A percentile compares a stretch with the other conserved stretches of the same genome.
phyloP scores from a whole-genome alignment of 2,888 invertebrate genomes.

The Noctua fimbriata region DNA sequence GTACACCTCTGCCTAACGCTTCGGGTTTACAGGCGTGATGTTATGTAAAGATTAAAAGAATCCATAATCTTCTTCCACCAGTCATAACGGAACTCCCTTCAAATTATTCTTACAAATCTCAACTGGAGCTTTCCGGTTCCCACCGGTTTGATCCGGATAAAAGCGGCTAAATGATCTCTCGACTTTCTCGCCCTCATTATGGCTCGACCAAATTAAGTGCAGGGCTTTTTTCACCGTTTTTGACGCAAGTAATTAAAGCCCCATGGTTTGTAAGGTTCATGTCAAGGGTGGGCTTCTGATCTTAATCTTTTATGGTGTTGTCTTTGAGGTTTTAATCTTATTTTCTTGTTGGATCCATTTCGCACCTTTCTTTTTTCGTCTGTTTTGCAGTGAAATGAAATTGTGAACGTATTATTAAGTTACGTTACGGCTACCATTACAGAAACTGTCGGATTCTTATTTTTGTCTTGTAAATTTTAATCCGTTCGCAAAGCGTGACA shows the following conservation, averaged over 20 bases:
- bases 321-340: slow-evolving; percentile 2
- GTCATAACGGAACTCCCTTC: slow-evolving; percentile 3
- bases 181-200: slow-evolving; percentile 62
- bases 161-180: slow-evolving; percentile 66
- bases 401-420: not conserved
- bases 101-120: slow-evolving; percentile 39
- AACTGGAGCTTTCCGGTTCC: slow-evolving; percentile 17
- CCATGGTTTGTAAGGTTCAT: slow-evolving; percentile 26
- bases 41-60: not conserved
- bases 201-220: slow-evolving; percentile 53
- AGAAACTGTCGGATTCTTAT: not conserved
- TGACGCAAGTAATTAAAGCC: slow-evolving; percentile 14
- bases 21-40: too few relatives aligned
- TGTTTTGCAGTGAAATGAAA: not conserved
- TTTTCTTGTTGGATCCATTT: not conserved
- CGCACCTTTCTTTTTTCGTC: not conserved
- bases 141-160: slow-evolving; percentile 51
- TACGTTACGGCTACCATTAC: not conserved
- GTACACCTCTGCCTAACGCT: too few relatives aligned
- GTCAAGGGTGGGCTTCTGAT: slow-evolving; percentile 17
- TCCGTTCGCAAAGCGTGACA: not conserved
- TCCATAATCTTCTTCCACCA: not conserved
- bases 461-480: not conserved
- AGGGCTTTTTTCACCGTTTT: slow-evolving; percentile 38
- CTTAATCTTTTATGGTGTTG: slow-evolving; percentile 21